Percentiles rank a stretch among this genome's conserved stretches.
phyloP scores from a whole-genome alignment of 2,797 vertebrate species.

The Cetoscarus ocellatus region DNA sequence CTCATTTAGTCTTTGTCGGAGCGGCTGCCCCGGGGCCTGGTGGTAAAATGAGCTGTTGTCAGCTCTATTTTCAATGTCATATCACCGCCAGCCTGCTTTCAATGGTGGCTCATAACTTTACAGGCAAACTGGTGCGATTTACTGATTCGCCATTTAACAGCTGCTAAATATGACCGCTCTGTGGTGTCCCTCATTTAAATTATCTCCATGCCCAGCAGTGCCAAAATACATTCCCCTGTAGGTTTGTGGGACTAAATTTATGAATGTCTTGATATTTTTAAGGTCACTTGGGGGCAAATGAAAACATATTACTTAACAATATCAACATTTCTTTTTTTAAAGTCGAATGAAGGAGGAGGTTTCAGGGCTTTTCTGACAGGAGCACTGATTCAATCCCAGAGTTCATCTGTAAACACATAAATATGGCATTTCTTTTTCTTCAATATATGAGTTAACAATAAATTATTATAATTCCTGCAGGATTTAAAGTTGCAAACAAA shows the following conservation, averaged over 20 bases:
- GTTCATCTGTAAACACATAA: too few relatives aligned
- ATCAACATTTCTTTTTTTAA: too few relatives aligned
- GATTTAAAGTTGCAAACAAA: too few relatives aligned
- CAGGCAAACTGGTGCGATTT: constrained; percentile 34
- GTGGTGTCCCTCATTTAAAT: constrained; percentile 1
- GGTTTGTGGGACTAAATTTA: not conserved
- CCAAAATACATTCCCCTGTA: not conserved
- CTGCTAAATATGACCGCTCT: constrained; percentile 20
- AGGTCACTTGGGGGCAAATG: not conserved
- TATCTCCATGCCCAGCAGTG: not conserved
- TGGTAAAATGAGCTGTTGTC: constrained; percentile 72
- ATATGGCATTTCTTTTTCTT: too few relatives aligned
- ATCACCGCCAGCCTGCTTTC: constrained; percentile 53
- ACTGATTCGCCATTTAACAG: constrained; percentile 31
- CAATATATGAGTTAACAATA: too few relatives aligned
- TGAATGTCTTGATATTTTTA: not conserved
- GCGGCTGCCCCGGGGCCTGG: constrained; percentile 58
- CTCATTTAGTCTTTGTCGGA: constrained; percentile 73
- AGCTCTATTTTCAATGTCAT: constrained; percentile 74
- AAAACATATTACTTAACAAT: not conserved
- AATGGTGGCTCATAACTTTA: constrained; percentile 38
- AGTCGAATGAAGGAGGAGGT: too few relatives aligned
- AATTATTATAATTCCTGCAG: too few relatives aligned
- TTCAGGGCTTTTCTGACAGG: too few relatives aligned
- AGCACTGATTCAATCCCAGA: too few relatives aligned